Evolutionary conservation across 1,140 invertebrate genomes (phyloP), one percentile per base, ranked within the genome.

Genomic region (Atta texana): DNA sequence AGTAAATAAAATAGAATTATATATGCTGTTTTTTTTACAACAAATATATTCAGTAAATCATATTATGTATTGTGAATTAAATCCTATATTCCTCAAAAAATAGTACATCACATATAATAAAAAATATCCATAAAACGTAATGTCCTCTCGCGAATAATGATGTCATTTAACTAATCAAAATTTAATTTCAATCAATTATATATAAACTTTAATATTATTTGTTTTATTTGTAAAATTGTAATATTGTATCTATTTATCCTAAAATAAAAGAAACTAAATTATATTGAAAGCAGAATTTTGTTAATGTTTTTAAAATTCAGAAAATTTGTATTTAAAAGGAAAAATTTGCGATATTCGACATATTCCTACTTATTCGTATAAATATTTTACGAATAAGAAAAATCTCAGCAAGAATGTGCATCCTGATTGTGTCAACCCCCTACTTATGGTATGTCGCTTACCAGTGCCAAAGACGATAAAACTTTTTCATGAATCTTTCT

Each of bases 391-490:
- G 18, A 72, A 59, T 59, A 16, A 82, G 18, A 66, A 49, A 61
- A 82, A 72, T 74, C 53, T 82, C 16, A 49, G 6, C 39, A 82
- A 68, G n/a, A 68, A 82, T 74, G 34, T 55, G 12, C 68, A 59
- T 72, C 16, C 18, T 39, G 34, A 82, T 21, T 44, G 34, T 71
- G 53, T 59, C 53, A 71, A 57, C 64, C 34, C 34, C 12, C 21
- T 28, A 21, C 78, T 82, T 59, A 31, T 10, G 24, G 44, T 71
- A 59, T 2, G 39, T 82, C 34, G 53, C 24, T 44, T 81, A 71
- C 21, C 14, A 72, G 39, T 24, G 59, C 55, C 44, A 74, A 74
- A 72, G 55, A 1, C 24, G 53, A 80, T 81, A 69, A 31, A 82
- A 72, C 68, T 61, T 82, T 10, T 59, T 57, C 21, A 24, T 53